phyloP scores from a whole-genome alignment of 23 tunicate species.

The Halocynthia aurantium region DNA sequence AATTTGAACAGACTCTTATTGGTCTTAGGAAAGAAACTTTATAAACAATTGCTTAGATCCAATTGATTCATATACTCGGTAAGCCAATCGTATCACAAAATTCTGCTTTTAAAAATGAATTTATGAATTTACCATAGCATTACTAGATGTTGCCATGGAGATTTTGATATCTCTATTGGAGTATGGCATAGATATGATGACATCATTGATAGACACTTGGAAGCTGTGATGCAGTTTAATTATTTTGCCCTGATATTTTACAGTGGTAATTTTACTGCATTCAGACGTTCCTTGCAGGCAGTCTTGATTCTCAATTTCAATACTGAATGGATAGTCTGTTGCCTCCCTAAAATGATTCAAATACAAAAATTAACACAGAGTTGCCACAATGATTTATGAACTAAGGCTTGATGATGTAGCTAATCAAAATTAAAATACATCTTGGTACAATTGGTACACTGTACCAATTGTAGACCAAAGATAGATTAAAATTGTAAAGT shows the following conservation, averaged over 20 bases:
- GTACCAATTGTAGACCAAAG: no score
- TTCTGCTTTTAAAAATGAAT: no score
- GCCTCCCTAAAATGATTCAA: background rate
- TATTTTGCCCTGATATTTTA: constrained; percentile 13
- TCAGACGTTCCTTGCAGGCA: background rate
- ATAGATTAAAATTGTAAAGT: no score
- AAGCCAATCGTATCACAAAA: no score
- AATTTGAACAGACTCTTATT: no score
- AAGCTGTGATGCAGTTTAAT: constrained; percentile 9
- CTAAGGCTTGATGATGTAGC: no score
- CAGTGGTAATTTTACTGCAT: constrained; percentile 11
- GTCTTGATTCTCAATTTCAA: constrained; percentile 20
- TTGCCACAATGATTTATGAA: no score
- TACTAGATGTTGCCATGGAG: background rate
- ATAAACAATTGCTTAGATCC: no score
- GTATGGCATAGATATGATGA: constrained; percentile 1
- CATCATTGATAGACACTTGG: constrained; percentile 7
- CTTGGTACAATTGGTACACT: no score
- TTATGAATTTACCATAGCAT: background rate
- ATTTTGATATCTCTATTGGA: background rate
- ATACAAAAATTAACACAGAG: background rate
- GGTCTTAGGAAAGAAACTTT: no score
- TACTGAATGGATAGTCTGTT: constrained; percentile 3
- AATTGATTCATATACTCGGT: no score
- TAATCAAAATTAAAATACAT: no score